Evolutionary conservation across 2,113 vertebrate genomes (phyloP).

Genomic region (Pachypanchax playfairii): DNA sequence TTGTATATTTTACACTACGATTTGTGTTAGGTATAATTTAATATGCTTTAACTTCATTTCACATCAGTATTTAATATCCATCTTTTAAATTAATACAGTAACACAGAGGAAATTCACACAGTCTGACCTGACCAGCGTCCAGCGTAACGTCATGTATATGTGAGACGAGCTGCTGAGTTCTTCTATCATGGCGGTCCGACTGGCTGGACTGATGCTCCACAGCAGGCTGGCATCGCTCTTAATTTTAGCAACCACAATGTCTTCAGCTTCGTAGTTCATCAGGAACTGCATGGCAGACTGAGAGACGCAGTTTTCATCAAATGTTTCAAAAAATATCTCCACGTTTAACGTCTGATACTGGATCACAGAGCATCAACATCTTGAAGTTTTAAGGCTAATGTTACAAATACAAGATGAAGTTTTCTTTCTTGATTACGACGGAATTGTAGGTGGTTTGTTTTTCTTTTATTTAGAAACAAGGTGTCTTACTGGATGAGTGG

Average conservation of each 20-base stretch:
- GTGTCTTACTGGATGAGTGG: constrained; percentile 68
- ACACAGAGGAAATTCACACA: constrained; percentile 1
- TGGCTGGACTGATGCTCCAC: constrained; percentile 77
- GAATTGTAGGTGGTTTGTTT: neutral
- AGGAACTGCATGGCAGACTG: constrained; percentile 73
- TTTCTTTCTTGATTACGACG: no score
- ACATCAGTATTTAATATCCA: no score
- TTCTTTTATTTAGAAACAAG: constrained; percentile 3
- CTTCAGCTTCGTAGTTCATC: constrained; percentile 73
- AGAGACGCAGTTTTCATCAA: neutral
- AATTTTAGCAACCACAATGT: constrained; percentile 67
- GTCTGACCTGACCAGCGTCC: constrained; percentile 73
- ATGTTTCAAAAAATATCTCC: no score
- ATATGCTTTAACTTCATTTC: no score
- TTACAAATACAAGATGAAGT: no score
- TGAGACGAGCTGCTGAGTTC: constrained; percentile 73
- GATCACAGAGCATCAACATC: no score
- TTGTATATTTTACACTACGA: no score
- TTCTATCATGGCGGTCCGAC: constrained; percentile 61
- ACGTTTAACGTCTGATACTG: neutral
- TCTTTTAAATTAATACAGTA: no score
- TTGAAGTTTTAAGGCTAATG: no score
- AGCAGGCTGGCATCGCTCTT: constrained; percentile 80
- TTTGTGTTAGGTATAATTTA: no score
- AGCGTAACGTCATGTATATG: constrained; percentile 65